These are phyloP conservation scores for Cygnus buccinator DNA, from an alignment of 2,113 vertebrate genomes.

Conservation along the genomic window DNA sequence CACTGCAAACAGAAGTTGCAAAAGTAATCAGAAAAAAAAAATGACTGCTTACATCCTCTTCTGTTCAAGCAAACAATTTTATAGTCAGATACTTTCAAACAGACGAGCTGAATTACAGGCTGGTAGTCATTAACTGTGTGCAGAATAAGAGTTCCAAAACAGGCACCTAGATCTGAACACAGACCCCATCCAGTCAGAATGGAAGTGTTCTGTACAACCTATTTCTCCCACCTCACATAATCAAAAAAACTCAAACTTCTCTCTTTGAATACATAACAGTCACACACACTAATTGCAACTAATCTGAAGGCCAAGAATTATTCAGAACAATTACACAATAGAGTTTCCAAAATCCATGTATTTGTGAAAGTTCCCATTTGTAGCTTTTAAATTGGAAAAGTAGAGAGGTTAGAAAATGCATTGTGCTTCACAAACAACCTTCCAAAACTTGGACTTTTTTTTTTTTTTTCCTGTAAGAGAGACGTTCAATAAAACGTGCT, in stretches of 20 bases:
- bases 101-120: neutral
- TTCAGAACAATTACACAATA: neutral
- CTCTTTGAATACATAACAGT: neutral
- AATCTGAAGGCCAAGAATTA: neutral
- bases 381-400: neutral
- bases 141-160: neutral
- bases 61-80: neutral
- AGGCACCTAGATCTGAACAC: neutral
- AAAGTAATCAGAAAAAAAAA: slow-evolving; percentile 21
- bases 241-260: neutral
- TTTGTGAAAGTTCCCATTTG: neutral
- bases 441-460: fast-evolving
- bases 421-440: neutral
- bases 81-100: neutral
- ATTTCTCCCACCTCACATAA: neutral
- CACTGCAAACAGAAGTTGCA: slow-evolving; percentile 10
- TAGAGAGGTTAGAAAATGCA: neutral
- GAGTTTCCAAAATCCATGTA: neutral
- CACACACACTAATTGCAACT: slow-evolving; percentile 8
- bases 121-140: neutral
- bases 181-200: neutral
- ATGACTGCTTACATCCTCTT: neutral
- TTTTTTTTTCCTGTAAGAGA: neutral
- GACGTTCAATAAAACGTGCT: neutral
- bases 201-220: neutral